phyloP scores from a whole-genome alignment of 2,888 invertebrate genomes.

The Melinopterus prodromus region DNA sequence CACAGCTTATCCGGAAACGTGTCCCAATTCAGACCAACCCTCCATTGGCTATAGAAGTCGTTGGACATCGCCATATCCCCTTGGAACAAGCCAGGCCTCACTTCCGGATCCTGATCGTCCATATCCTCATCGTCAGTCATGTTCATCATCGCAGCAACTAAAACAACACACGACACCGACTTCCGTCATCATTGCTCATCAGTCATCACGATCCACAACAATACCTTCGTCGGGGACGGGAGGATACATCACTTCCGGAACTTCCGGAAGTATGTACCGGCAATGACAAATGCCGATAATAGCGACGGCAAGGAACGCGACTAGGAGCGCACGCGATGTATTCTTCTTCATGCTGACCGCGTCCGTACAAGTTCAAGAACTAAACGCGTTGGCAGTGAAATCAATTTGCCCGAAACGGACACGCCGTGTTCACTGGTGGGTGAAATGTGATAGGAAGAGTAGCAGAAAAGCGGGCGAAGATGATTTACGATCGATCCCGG shows the following conservation, averaged over 20 bases:
- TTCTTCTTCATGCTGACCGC: constrained; percentile 28
- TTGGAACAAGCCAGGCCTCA: constrained; percentile 71
- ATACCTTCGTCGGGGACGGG: constrained; percentile 61
- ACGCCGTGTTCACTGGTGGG: not conserved
- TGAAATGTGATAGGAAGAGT: not conserved
- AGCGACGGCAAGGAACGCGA: constrained; percentile 19
- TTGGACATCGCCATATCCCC: constrained; percentile 74
- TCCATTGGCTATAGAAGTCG: constrained; percentile 67
- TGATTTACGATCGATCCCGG: not conserved
- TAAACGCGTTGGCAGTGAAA: constrained; percentile 5
- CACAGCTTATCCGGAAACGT: constrained; percentile 72
- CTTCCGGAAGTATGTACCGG: constrained; percentile 55
- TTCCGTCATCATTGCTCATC: not conserved
- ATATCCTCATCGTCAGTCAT: constrained; percentile 31
- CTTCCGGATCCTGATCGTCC: constrained; percentile 68
- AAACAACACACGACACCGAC: not conserved
- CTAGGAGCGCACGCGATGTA: constrained; percentile 4
- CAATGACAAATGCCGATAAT: constrained; percentile 26
- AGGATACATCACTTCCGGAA: constrained; percentile 61
- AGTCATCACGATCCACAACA: not conserved
- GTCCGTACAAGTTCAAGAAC: constrained; percentile 36
- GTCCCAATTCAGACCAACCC: constrained; percentile 71
- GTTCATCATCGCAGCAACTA: not conserved
- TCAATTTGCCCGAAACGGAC: constrained; percentile 13
- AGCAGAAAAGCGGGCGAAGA: constrained; percentile 11